Evolutionary conservation across 1,140 invertebrate species (phyloP).

Genomic region (Bombus impatiens): DNA sequence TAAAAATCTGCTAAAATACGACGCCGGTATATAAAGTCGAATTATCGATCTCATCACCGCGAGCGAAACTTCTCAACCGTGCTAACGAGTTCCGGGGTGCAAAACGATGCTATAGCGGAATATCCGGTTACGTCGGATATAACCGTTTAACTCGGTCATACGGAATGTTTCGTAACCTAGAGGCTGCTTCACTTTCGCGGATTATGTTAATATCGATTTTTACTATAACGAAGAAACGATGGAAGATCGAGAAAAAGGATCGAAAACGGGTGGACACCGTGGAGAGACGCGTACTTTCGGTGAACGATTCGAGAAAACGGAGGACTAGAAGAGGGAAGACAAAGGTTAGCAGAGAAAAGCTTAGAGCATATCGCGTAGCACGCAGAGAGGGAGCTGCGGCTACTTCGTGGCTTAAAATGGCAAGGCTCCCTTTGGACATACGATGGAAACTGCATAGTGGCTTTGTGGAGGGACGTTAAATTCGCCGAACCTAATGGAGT

Average conservation of each 20-base stretch:
- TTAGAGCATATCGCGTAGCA: too few relatives aligned
- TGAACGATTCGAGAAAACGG: not conserved
- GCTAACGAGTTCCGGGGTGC: not conserved
- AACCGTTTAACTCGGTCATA: too few relatives aligned
- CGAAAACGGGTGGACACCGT: not conserved
- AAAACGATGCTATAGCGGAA: not conserved
- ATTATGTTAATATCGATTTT: rapidly evolving
- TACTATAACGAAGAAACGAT: rapidly evolving
- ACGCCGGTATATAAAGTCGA: not conserved
- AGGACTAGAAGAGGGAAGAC: not conserved
- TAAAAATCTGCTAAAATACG: not conserved
- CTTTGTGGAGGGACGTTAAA: slow-evolving; percentile 44
- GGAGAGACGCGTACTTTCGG: too few relatives aligned
- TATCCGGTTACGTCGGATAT: too few relatives aligned
- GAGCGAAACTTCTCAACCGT: not conserved
- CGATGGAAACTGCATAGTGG: slow-evolving; percentile 15
- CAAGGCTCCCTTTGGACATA: slow-evolving; percentile 19
- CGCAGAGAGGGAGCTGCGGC: slow-evolving; percentile 10
- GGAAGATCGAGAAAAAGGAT: rapidly evolving
- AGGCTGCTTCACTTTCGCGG: not conserved
- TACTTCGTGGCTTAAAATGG: slow-evolving; percentile 36
- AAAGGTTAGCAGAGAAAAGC: not conserved
- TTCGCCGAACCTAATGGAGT: slow-evolving; percentile 58
- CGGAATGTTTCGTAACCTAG: too few relatives aligned
- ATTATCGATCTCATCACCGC: not conserved